Evolutionary conservation across 2,797 vertebrate species (phyloP).

Genomic region (Cossypha polioptera): DNA sequence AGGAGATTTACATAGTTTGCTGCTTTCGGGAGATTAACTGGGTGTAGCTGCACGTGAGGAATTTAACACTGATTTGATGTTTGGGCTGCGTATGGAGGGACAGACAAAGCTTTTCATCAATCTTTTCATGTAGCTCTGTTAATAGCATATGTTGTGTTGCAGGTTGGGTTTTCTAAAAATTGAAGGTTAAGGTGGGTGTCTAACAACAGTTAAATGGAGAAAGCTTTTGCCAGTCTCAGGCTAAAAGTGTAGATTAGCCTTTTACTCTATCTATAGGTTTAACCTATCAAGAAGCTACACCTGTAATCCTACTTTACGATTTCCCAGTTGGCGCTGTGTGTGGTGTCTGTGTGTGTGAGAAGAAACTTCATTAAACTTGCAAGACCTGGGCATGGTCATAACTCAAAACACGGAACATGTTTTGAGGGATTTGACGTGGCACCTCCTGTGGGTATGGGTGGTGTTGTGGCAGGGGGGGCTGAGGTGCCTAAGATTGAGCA

Average conservation of each 20-base stretch:
- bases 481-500: neutral
- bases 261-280: neutral
- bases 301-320: neutral
- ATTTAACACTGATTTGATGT: constrained; percentile 74
- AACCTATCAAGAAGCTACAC: neutral
- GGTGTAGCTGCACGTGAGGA: constrained; percentile 74
- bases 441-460: neutral
- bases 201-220: neutral
- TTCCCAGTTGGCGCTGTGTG: neutral
- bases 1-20: constrained; percentile 75
- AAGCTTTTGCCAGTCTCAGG: neutral
- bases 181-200: neutral
- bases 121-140: neutral
- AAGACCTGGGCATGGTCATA: neutral
- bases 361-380: neutral
- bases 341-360: neutral
- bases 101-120: constrained; percentile 49
- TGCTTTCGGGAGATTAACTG: constrained; percentile 74
- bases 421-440: neutral
- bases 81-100: constrained; percentile 56
- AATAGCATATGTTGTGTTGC: neutral
- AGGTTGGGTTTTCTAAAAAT: constrained; percentile 23
- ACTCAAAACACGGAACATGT: neutral
- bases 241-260: neutral
- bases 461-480: accelerated